Base-by-base conservation (phyloP, 2,113 vertebrate species). In the Piprites chloris region DNA sequence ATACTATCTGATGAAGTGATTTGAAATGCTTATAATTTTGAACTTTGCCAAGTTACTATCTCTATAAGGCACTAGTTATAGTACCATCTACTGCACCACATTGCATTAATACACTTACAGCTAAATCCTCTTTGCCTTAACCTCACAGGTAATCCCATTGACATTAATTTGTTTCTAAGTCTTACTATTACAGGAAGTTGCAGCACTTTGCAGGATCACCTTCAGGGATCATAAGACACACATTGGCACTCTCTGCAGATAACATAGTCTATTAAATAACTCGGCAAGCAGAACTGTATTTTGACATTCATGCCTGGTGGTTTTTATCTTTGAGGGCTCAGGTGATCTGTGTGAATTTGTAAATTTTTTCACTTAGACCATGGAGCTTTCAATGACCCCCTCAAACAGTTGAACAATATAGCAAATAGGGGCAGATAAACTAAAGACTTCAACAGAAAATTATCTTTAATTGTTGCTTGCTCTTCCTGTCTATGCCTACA, bases 201-300 rank as follows among this genome's bases (percentile, higher is more conserved):
- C 42, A 42, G 35, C 55, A 75, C 69, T 92, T 86, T 35, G 22
- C 69, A 82, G 44, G 42, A 92, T 92, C 90, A 94, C 89, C 76
- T 95, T 96, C 92, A 95, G 73, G 84, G 91, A 84, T 97, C 93
- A 92, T 35, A 81, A 67, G 86, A 50, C 18, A 69, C 33, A 41
- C 56, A 78, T 9, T 8, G 1, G 20, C 76, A 65, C 41, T 72
- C 56, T 90, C 59, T 92, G 52, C 68, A 82, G 86, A 52, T 63
- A 88, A 61, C 37, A 87, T 67, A 77, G 37, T 86, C 47, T 39
- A 22, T 87, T 90, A 76, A 82, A 44, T 67, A 85, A 66, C 71
- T 24, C 5, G 2, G 42, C 39, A 83, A 88, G 49, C 68, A 85
- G 86, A 87, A 81, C 30, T 66, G 44, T 19, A 49, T 41, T 89